These are phyloP conservation scores for Drosophila eohydei DNA, from an alignment of 2,888 invertebrate species.

Conservation along the genomic window DNA sequence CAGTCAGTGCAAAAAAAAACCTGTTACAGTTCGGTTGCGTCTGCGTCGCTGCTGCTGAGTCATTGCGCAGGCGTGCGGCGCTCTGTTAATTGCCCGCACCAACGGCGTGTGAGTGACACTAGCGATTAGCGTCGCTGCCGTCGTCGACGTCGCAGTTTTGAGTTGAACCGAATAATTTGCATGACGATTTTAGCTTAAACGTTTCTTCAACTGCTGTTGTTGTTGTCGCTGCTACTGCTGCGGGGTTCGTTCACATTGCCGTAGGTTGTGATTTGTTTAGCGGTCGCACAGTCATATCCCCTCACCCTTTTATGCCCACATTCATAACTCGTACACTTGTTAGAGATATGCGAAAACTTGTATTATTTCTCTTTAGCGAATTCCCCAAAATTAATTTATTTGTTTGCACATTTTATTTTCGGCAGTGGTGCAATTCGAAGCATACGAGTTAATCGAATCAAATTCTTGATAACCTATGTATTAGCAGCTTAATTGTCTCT, in stretches of 20 bases:
- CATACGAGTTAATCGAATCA: conserved; percentile 27
- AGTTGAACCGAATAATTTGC: conserved; percentile 73
- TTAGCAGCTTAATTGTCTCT: conserved; percentile 2
- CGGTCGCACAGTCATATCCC: neutral
- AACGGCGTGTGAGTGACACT: conserved; percentile 74
- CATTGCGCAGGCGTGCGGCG: conserved; percentile 71
- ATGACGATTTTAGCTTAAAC: conserved; percentile 44
- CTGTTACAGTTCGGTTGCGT: conserved; percentile 67
- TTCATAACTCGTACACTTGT: conserved; percentile 20
- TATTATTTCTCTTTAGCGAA: conserved; percentile 25
- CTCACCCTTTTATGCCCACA: neutral
- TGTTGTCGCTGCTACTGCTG: conserved; percentile 20
- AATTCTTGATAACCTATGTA: conserved; percentile 7
- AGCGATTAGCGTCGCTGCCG: conserved; percentile 65
- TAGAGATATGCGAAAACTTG: conserved; percentile 11
- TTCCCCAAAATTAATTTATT: conserved; percentile 36
- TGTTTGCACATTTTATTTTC: conserved; percentile 25
- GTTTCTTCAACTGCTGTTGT: conserved; percentile 21
- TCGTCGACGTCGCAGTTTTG: conserved; percentile 17
- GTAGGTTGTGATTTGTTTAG: conserved; percentile 54
- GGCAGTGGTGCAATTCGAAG: conserved; percentile 27
- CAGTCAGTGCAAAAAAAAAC: conserved; percentile 36
- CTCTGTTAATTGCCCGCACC: conserved; percentile 62
- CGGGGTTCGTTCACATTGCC: conserved; percentile 72
- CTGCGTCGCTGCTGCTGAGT: conserved; percentile 52